Evolutionary conservation across 2,888 invertebrate genomes (phyloP).

Genomic region (Agriopis marginaria): DNA sequence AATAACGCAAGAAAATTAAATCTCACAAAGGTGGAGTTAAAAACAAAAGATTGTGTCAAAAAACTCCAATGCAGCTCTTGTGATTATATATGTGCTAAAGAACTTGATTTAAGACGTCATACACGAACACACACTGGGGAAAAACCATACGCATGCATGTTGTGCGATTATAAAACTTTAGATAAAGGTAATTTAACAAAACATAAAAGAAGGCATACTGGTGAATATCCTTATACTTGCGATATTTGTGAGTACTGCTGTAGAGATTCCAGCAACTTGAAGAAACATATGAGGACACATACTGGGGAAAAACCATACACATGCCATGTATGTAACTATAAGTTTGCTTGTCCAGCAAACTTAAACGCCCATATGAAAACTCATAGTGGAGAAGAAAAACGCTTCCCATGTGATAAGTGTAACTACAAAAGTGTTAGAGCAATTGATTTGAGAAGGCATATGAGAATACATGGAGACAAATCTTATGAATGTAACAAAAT

Average conservation of each 20-base stretch:
- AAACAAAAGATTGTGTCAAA: conserved; percentile 7
- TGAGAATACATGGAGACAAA: conserved; percentile 18
- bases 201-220: conserved; percentile 28
- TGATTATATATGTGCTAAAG: conserved; percentile 21
- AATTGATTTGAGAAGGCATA: conserved; percentile 27
- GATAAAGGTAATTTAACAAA: conserved; percentile 30
- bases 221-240: conserved; percentile 26
- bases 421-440: conserved; percentile 23
- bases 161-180: conserved; percentile 24
- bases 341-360: conserved; percentile 24
- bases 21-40: neutral
- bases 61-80: conserved; percentile 13
- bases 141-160: conserved; percentile 18
- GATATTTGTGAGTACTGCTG: conserved; percentile 21
- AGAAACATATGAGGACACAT: conserved; percentile 30
- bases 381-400: conserved; percentile 18
- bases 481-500: conserved; percentile 14
- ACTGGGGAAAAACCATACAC: conserved; percentile 20
- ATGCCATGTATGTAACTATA: conserved; percentile 21
- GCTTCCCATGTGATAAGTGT: conserved; percentile 20
- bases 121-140: conserved; percentile 23
- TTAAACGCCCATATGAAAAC: conserved; percentile 27
- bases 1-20: neutral
- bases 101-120: conserved; percentile 26
- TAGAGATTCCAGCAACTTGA: conserved; percentile 30